Base-by-base conservation (phyloP, 2,888 invertebrate genomes). In the Euclidia mi region DNA sequence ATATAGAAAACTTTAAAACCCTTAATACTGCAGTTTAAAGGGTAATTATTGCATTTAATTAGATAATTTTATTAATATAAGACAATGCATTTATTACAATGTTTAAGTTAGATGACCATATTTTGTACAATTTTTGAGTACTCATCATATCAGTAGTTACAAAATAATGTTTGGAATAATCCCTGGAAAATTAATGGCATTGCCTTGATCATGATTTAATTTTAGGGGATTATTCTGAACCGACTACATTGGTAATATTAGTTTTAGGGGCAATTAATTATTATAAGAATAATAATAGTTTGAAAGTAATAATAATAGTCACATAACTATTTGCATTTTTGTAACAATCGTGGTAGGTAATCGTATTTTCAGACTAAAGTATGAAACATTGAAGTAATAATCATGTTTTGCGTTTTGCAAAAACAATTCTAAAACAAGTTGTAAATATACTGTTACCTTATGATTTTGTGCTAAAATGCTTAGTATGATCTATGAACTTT, bases 181-280 rank as follows among this genome's bases (percentile, higher is more conserved):
- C 90, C 90, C 94, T 81, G 58, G 53, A 82, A 86, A 90, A 88
- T 81, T 25, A 41, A 64, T 59, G 40, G 32, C 53, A 41, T 53
- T 60, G 53, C 53, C 48, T 47, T 48, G 31, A 52, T 59, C 56
- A 51, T 41, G 17, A 44, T 67, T 65, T 43, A 12, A 75, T 85
- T 92, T 90, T 79, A 82, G 29, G 93, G 88, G 92, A 91, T 77
- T 92, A 94, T 94, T 94, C 92, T 92, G 93, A 94, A 85, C 69
- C 9, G 1, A 48, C 43, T 68, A 59, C 55, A 66, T 72, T 65
- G 64, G 63, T 71, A 70, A 58, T 68, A 18, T 59, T 75, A 69
- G 63, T 62, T 50, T 46, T 61, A 70, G 48, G 59, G 57, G 15
- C 42, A 64, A 64, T 64, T 56, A 9, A 59, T 57, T 63, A 65